phyloP scores from a whole-genome alignment of 2,888 invertebrate species.

The Nemapogon koenigi region DNA sequence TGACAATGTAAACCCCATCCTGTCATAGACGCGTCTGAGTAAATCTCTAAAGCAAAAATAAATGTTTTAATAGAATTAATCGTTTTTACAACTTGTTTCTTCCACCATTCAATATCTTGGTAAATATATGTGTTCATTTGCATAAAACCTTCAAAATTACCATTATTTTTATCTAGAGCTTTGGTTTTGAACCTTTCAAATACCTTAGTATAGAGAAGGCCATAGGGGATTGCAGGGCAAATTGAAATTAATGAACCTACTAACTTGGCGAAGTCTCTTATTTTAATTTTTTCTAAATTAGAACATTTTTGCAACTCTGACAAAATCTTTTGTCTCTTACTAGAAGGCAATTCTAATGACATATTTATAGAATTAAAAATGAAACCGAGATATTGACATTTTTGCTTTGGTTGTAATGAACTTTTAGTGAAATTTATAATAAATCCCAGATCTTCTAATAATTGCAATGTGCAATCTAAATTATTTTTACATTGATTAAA shows the following conservation, averaged over 20 bases:
- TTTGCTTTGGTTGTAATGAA: background rate
- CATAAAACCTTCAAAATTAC: background rate
- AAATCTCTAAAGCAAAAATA: slow-evolving; percentile 12
- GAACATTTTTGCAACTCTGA: background rate
- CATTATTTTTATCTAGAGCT: background rate
- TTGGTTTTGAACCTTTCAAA: slow-evolving; percentile 1
- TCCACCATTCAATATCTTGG: slow-evolving; percentile 4
- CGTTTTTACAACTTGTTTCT: background rate
- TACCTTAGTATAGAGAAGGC: slow-evolving; percentile 1
- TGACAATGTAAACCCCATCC: slow-evolving; percentile 14
- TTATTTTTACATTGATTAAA: background rate
- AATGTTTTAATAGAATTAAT: background rate
- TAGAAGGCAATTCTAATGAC: background rate
- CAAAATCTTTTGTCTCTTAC: background rate
- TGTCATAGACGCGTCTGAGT: slow-evolving; percentile 13
- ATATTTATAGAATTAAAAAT: slow-evolving; percentile 1
- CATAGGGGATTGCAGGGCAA: slow-evolving; percentile 4
- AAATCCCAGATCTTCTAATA: slow-evolving; percentile 3
- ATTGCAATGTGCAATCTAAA: background rate
- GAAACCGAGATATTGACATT: slow-evolving; percentile 6
- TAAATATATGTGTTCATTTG: background rate
- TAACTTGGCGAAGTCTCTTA: slow-evolving; percentile 2
- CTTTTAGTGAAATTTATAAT: slow-evolving; percentile 7
- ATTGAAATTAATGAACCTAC: background rate
- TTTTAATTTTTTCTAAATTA: background rate